phyloP scores from a whole-genome alignment of 2,797 vertebrate genomes.

The Acrossocheilus wenchowensis region DNA sequence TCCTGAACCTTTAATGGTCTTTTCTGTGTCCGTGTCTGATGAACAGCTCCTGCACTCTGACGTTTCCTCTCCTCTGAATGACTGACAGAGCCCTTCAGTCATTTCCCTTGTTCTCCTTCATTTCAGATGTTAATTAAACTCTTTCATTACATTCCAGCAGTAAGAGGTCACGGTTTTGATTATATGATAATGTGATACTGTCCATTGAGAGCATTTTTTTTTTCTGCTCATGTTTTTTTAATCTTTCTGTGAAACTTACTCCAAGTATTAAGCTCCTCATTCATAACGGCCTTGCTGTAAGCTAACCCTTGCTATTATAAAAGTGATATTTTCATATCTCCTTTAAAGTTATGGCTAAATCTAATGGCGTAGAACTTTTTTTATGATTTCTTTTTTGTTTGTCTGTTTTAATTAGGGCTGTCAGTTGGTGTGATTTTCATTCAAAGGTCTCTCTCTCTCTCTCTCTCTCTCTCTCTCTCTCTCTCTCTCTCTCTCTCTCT shows the following conservation, averaged over 20 bases:
- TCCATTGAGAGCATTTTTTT: constrained; percentile 45
- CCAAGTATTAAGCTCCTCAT: constrained; percentile 43
- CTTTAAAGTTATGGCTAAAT: constrained; percentile 12
- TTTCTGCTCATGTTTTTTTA: not conserved
- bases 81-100: constrained; percentile 29
- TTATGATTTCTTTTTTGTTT: not conserved
- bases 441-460: too few relatives aligned
- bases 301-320: constrained; percentile 42
- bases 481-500: too few relatives aligned
- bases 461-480: too few relatives aligned
- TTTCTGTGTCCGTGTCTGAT: constrained; percentile 22
- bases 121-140: constrained; percentile 61
- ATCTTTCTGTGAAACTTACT: constrained; percentile 34
- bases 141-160: constrained; percentile 59
- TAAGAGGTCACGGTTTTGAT: constrained; percentile 44
- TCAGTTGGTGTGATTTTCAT: not conserved
- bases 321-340: constrained; percentile 30
- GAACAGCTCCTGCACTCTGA: constrained; percentile 15
- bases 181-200: constrained; percentile 53
- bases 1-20: constrained; percentile 19
- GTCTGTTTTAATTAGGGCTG: not conserved
- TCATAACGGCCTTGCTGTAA: constrained; percentile 40
- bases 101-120: constrained; percentile 58
- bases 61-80: constrained; percentile 18
- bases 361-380: constrained; percentile 44